Conservation (phyloP, 2,113 vertebrate genomes). For the Nansenia antarctica region DNA sequence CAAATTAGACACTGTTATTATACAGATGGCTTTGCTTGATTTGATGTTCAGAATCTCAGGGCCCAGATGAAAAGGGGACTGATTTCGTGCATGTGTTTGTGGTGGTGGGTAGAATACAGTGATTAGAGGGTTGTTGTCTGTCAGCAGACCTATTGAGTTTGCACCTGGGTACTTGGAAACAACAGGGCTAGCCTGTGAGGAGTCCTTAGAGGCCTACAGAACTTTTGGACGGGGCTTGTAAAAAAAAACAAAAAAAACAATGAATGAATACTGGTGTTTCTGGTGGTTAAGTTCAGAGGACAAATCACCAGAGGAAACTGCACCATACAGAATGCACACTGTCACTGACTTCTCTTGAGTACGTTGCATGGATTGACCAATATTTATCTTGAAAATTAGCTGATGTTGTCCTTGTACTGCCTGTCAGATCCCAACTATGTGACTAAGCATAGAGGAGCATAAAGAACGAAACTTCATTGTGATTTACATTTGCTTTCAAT, state of each 20-base stretch:
- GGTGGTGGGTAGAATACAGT: slow-evolving; percentile 19
- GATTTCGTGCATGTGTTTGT: slow-evolving; percentile 42
- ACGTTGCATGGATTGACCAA: not conserved
- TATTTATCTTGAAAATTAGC: slow-evolving; percentile 28
- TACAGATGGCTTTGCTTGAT: too few species aligned
- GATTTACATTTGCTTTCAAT: slow-evolving; percentile 42
- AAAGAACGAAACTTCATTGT: slow-evolving; percentile 26
- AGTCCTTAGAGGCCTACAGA: not conserved
- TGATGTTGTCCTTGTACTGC: slow-evolving; percentile 10
- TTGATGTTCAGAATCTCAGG: slow-evolving; percentile 27
- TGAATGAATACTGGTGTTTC: not conserved
- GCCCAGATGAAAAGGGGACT: slow-evolving; percentile 41
- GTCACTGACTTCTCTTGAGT: not conserved
- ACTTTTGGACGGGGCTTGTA: not conserved
- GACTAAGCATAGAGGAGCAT: slow-evolving; percentile 16
- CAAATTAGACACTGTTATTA: too few species aligned
- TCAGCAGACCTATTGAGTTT: slow-evolving; percentile 41
- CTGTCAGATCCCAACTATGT: slow-evolving; percentile 31
- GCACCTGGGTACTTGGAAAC: slow-evolving; percentile 59
- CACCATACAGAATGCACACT: too few species aligned
- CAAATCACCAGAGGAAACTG: not conserved
- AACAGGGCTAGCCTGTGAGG: slow-evolving; percentile 18
- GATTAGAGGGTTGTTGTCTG: slow-evolving; percentile 41
- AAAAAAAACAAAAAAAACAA: not conserved
- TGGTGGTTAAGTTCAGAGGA: not conserved